Base-by-base conservation (phyloP, 2,113 vertebrate species). In the Poecilia latipinna region DNA sequence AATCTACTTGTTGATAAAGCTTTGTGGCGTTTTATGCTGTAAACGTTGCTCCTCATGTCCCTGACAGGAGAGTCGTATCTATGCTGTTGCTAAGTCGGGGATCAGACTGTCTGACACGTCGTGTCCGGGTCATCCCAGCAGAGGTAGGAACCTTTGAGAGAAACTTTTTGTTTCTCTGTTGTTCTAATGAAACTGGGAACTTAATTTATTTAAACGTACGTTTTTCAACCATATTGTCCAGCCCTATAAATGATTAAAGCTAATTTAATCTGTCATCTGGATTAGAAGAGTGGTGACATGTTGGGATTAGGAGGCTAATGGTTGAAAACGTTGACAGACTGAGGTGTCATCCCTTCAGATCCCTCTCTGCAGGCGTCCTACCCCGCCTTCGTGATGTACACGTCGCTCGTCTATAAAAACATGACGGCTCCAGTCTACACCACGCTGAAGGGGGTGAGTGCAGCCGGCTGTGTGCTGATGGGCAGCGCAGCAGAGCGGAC, bases 21-120 rank as follows among this genome's bases (percentile, higher is more conserved):
- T 48, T 19, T 15, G 19, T 48, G 44, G 19, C 17, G 5, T 48
- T 48, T 48, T 48, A 19, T 19, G 44, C 0, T 57, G 12, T 32
- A 8, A n/a, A 15, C 0, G 13, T 24, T 4, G 22, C 6, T 1
- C 6, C 6, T 1, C 6, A 0, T 70, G 42, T 80, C 51, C 82
- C 75, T 57, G 31, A 70, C 83, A 99, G 98, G 98, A 99, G 92
- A 97, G 96, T 93, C 96, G 97, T 83, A 99, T 99, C 90, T 99
- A 99, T 77, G 96, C 97, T 63, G 96, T 99, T 80, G 98, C 98
- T 84, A 97, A 98, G 85, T 98, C 97, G 79, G 98, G 98, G 73
- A 96, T 99, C 90, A 94, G 95, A 78, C 95, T 99, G 91, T 99
- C 97, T 67, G 97, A 98, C 89, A 96, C 94, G 44, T 95, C 96